These are phyloP conservation scores for Acinonyx jubatus DNA, from an alignment of 2,113 vertebrate species.

Conservation along the genomic window DNA sequence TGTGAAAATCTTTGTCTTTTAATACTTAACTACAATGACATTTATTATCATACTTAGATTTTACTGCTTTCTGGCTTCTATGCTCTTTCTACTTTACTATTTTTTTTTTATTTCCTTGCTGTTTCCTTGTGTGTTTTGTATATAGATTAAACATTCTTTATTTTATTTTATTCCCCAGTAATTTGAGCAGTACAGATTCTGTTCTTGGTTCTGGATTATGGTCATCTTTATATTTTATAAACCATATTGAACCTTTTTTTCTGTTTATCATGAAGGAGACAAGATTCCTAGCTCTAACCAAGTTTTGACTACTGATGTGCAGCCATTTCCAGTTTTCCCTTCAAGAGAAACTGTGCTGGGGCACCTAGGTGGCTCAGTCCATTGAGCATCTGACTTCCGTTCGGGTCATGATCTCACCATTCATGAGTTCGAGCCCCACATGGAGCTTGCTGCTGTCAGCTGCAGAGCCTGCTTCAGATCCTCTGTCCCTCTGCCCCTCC, in stretches of 20 bases:
- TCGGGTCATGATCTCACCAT: too few species aligned
- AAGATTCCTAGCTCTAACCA: background rate
- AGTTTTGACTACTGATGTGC: background rate
- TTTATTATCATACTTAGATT: background rate
- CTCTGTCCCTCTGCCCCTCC: too few species aligned
- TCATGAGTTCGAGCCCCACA: too few species aligned
- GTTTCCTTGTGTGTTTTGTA: background rate
- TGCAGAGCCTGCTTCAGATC: too few species aligned
- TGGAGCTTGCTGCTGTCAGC: too few species aligned
- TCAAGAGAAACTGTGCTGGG: background rate
- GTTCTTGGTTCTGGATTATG: background rate
- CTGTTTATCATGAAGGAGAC: background rate
- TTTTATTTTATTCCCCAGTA: background rate
- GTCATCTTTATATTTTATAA: background rate
- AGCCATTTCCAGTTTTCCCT: background rate
- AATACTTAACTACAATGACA: background rate
- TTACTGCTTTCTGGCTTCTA: background rate
- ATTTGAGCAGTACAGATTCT: background rate
- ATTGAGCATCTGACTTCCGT: too few species aligned
- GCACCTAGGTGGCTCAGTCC: too few species aligned
- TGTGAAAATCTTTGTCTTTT: background rate
- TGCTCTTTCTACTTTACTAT: background rate
- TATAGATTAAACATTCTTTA: background rate
- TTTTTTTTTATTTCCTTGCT: background rate
- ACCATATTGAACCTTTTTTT: background rate